A percentile compares a stretch with the other conserved stretches of the same genome.
phyloP scores from a whole-genome alignment of 1,140 invertebrate genomes.

The Calosoma granatense region DNA sequence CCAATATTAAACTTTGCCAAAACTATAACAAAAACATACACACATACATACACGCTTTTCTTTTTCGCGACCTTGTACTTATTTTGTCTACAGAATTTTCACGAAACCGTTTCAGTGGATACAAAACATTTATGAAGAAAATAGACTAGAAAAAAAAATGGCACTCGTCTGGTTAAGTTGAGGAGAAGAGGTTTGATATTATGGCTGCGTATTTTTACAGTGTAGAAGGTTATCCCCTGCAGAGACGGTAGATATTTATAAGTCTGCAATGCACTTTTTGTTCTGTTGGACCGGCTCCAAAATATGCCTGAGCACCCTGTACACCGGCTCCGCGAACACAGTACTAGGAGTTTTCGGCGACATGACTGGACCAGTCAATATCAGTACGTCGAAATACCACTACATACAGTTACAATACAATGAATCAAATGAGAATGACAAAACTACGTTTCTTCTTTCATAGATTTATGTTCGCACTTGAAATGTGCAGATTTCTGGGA shows the following conservation, averaged over 20 bases:
- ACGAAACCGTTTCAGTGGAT: neutral
- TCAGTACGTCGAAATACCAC: too few species aligned
- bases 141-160: neutral
- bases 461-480: too few species aligned
- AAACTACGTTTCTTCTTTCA: too few species aligned
- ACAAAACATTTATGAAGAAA: neutral
- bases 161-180: neutral
- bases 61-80: neutral
- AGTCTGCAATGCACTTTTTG: slow-evolving; percentile 6
- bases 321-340: neutral
- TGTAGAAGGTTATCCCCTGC: neutral
- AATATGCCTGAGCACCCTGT: neutral
- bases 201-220: neutral
- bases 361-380: too few species aligned
- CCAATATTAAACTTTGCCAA: too few species aligned
- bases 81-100: neutral
- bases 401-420: too few species aligned
- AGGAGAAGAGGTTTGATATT: neutral
- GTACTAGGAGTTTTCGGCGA: too few species aligned
- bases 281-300: slow-evolving; percentile 1
- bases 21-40: too few species aligned
- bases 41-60: too few species aligned
- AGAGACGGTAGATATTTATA: slow-evolving; percentile 3
- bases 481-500: too few species aligned
- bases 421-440: too few species aligned